Base-by-base conservation (phyloP, 2,797 vertebrate genomes). In the Ambastaia sidthimunki region DNA sequence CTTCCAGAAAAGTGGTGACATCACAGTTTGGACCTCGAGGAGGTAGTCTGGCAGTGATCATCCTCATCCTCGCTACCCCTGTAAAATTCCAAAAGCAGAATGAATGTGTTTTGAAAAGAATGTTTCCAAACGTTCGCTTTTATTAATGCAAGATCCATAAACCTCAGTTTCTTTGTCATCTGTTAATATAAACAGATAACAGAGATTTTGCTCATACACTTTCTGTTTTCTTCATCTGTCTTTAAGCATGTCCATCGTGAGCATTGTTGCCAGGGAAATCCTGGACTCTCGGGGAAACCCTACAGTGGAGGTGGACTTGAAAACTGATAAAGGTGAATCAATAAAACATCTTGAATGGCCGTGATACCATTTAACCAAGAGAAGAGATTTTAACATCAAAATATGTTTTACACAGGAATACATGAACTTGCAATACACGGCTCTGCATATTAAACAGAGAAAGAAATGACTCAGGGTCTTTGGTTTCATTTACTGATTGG, bases 221-320 rank as follows among this genome's bases (percentile, higher is more conserved):
- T 68, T 80, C n/a, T 77, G 5, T 78, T 5, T 13, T 21, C 34
- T 37, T 50, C 72, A 3, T 71, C 31, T 66, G 7, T 16, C 47
- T 52, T 54, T 57, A 85, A 94, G 89, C 87, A 96, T 95, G 95
- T 96, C 96, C 73, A 96, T 96, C 86, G 90, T 95, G 89, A 96
- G 95, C 91, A 93, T 96, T 62, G 57, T 93, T 84, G 96, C 95
- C 83, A 92, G 94, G 83, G 95, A 97, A 91, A 97, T 96, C 92
- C 89, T 95, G 86, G 94, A 97, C 89, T 96, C 95, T 85, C 92
- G 93, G 68, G 95, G 96, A 81, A 97, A 96, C 90, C 96, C 95
- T 74, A 95, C 95, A 0, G 95, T 96, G 77, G 95, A 96, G 82
- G 96, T 96, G 71, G 96, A 96, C 86, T 90, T 97, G 21, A 85